phyloP scores from a whole-genome alignment of 2,113 vertebrate genomes.

The Pedetes capensis region DNA sequence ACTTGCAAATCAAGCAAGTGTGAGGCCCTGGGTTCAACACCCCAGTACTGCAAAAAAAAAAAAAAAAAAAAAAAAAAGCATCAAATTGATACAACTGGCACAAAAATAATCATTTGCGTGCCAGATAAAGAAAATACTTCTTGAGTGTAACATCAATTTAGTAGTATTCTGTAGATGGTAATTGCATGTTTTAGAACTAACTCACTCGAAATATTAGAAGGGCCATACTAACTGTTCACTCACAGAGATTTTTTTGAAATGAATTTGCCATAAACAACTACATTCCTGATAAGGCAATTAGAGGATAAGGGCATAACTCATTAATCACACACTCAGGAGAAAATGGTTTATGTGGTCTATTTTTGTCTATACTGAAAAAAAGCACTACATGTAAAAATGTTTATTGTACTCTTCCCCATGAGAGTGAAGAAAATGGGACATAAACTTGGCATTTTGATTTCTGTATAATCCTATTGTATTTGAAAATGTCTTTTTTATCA shows the following conservation, averaged over 20 bases:
- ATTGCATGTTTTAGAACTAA: slow-evolving; percentile 37
- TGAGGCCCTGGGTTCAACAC: too few relatives aligned
- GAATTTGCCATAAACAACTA: slow-evolving; percentile 54
- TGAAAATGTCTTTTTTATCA: background rate
- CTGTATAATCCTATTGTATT: background rate
- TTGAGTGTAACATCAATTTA: background rate
- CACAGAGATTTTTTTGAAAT: slow-evolving; percentile 57
- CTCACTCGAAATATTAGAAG: slow-evolving; percentile 30
- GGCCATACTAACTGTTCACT: slow-evolving; percentile 39
- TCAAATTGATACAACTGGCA: background rate
- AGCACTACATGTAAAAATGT: background rate
- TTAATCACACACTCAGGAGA: slow-evolving; percentile 62
- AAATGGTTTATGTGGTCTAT: slow-evolving; percentile 42
- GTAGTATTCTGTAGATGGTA: background rate
- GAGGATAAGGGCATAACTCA: slow-evolving; percentile 38
- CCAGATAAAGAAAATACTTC: background rate
- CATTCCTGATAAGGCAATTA: slow-evolving; percentile 51
- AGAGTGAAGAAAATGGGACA: slow-evolving; percentile 14
- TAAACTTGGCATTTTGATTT: slow-evolving; percentile 6
- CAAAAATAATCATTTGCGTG: background rate
- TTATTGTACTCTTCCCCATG: background rate
- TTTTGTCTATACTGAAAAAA: slow-evolving; percentile 13
- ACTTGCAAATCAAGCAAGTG: too few relatives aligned
- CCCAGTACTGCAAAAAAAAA: too few relatives aligned
- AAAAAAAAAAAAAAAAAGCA: too few relatives aligned